Percentiles rank a stretch among this genome's conserved stretches.
phyloP scores from a whole-genome alignment of 2,113 vertebrate species.

The crab-eating macaque (Macaca fascicularis) region DNA sequence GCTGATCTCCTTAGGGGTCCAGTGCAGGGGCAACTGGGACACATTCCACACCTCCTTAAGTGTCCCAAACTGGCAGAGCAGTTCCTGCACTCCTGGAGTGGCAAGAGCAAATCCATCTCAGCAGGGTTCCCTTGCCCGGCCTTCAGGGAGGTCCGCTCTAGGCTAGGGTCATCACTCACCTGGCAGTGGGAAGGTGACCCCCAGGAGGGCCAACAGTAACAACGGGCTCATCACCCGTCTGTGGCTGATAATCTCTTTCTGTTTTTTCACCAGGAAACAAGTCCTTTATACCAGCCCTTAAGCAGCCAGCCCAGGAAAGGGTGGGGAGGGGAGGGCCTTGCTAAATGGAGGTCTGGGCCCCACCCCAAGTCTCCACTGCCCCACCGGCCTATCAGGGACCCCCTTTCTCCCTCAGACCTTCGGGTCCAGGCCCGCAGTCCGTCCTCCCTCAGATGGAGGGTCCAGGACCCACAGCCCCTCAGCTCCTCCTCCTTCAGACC shows the following conservation, averaged over 20 bases:
- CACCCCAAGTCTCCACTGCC: neutral
- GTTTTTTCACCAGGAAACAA: neutral
- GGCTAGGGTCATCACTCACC: neutral
- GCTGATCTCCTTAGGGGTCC: fast-evolving
- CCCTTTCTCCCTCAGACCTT: neutral
- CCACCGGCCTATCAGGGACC: neutral
- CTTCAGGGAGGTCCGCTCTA: neutral
- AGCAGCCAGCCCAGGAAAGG: neutral
- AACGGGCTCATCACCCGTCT: neutral
- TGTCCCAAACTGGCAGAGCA: fast-evolving
- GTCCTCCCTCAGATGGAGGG: neutral
- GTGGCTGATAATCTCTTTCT: fast-evolving
- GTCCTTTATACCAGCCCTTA: neutral
- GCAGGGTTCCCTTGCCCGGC: fast-evolving
- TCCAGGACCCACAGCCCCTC: too few species aligned
- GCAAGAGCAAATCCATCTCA: neutral
- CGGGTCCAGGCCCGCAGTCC: neutral
- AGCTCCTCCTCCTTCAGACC: too few species aligned
- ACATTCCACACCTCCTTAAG: fast-evolving
- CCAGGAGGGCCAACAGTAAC: conserved; percentile 36
- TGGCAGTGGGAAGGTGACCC: neutral
- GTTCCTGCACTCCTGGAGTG: neutral
- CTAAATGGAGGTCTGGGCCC: neutral
- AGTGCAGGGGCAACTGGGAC: fast-evolving
- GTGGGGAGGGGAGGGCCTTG: neutral